Evolutionary conservation across 2,888 invertebrate species (phyloP), one percentile per base, ranked within the genome.

Genomic region (Branchellion lobata): DNA sequence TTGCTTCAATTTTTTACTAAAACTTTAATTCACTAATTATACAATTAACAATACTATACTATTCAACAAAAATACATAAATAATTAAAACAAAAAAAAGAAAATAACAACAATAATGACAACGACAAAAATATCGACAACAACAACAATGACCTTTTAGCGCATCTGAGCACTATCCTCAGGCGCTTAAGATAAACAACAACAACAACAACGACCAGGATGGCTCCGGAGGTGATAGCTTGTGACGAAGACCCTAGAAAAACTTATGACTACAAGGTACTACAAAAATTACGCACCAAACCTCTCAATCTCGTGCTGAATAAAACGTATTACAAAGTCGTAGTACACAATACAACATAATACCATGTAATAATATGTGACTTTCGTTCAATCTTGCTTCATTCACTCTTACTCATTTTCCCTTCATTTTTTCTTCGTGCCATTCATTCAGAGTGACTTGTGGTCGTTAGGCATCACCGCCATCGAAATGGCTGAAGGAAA

Each of bases 401-500:
- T n/a, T n/a, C n/a, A n/a, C n/a, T n/a, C n/a, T n/a, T n/a, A n/a
- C n/a, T n/a, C n/a, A n/a, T n/a, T n/a, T n/a, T n/a, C n/a, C n/a
- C n/a, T n/a, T n/a, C n/a, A n/a, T n/a, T n/a, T n/a, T n/a, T n/a
- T n/a, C n/a, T n/a, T n/a, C n/a, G n/a, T n/a, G n/a, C n/a, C n/a
- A n/a, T n/a, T n/a, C n/a, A n/a, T n/a, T n/a, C 92, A 87, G 86
- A 89, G 89, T 84, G 90, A 90, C 85, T 85, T 90, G 74, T 90
- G 90, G 90, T 90, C 90, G n/a, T 84, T 90, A 81, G 90, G 98
- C 86, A 99, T 99, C 86, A 99, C 98, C 80, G 96, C 97, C 77
- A 91, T 99, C 83, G 99, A 99, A 91, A 99, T 99, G 99, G 98
- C 99, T 81, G 99, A 99, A 90, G 96, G 96, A 85, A 96, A 97